Evolutionary conservation across 2,888 invertebrate species (phyloP), one percentile per base, ranked within the genome.

Genomic region (Eristalinus aeneus): DNA sequence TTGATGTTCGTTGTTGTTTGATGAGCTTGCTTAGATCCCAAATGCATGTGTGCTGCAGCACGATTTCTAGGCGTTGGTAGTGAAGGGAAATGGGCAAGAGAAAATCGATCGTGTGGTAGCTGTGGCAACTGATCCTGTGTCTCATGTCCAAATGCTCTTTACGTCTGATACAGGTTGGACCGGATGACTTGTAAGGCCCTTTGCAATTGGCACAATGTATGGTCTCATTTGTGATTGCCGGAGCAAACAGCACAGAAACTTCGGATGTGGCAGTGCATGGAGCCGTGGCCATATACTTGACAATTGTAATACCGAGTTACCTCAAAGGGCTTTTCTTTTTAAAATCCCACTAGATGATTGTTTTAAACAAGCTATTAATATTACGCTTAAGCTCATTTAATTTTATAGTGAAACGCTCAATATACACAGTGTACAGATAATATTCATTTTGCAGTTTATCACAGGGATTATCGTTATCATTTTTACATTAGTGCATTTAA

Each of bases 231-330:
- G 58, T 75, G 60, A 22, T 36, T n/a, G 4, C 60, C 60, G 12
- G 75, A 75, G 39, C 67, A 75, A 32, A 11, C 12, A 9, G 75
- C 27, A 22, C 60, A 75, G 20, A 67, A 75, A 60, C 31, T 67
- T 60, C 39, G n/a, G 1, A 60, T 27, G 2, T 75, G 56, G 12
- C 75, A 75, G 31, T 75, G 75, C 60, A 67, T 60, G 3, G 67
- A 34, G 9, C 74, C 67, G 34, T 67, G 67, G 1, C 74, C 74
- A 58, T 65, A 60, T 36, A 65, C 12, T 46, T 75, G 74, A 31
- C 54, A 68, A 16, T 76, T 68, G 11, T 68, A 36, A n/a, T 53
- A 76, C 22, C 46, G 60, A n/a, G 67, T 75, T 2, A 74, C 27
- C 31, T 74, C 65, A 11, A 12, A 9, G 8, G 34, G 65, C 4